These are phyloP conservation scores for Tragelaphus buxtoni DNA, from an alignment of 2,113 vertebrate species.

Conservation along the genomic window DNA sequence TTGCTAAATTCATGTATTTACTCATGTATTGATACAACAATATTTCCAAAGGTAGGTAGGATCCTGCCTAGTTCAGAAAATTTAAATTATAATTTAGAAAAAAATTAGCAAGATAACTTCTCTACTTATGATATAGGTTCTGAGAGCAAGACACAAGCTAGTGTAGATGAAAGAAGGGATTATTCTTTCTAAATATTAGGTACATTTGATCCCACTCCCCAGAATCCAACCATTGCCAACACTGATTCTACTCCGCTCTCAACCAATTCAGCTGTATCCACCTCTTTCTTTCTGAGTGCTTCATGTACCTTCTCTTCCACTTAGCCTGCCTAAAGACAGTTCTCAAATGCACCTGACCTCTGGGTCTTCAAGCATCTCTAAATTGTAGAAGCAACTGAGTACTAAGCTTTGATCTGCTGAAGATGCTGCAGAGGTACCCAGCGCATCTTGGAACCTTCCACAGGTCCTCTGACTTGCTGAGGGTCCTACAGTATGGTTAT, in stretches of 20 bases:
- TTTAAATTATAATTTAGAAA: background rate
- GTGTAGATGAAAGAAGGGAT: background rate
- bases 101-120: background rate
- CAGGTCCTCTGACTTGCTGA: background rate
- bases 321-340: background rate
- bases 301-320: background rate
- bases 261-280: background rate
- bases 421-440: background rate
- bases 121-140: background rate
- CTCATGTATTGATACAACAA: background rate
- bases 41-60: background rate
- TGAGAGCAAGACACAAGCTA: background rate
- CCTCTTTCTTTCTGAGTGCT: background rate
- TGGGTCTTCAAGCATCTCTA: background rate
- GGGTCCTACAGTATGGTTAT: background rate
- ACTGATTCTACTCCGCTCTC: background rate
- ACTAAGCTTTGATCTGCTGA: background rate
- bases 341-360: background rate
- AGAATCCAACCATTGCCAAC: background rate
- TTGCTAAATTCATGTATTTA: background rate
- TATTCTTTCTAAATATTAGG: background rate
- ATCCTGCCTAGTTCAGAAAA: background rate
- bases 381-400: background rate
- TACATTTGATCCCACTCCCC: background rate
- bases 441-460: background rate